These are phyloP conservation scores for Coranthus polyacanthus DNA, from an alignment of 2,797 vertebrate genomes.

Conservation along the genomic window DNA sequence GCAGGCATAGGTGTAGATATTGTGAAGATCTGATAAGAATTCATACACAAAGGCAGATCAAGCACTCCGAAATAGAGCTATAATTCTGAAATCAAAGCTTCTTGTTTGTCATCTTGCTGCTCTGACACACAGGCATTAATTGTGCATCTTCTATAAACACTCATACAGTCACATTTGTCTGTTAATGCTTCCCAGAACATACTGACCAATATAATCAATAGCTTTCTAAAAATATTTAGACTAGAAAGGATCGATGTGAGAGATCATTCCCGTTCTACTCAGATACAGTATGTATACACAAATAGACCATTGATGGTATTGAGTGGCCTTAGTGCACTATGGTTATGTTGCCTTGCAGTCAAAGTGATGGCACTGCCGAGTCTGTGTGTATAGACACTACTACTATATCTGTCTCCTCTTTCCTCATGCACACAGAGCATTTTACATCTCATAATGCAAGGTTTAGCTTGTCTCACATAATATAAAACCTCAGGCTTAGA, in stretches of 20 bases:
- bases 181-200: constrained; percentile 85
- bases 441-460: constrained; percentile 74
- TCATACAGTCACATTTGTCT: constrained; percentile 58
- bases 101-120: constrained; percentile 9
- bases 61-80: background rate
- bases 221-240: constrained; percentile 87
- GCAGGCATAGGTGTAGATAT: background rate
- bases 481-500: constrained; percentile 71
- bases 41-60: background rate
- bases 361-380: constrained; percentile 48
- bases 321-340: constrained; percentile 68
- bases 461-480: constrained; percentile 69
- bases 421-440: constrained; percentile 41
- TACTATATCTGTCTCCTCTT: constrained; percentile 61
- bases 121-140: constrained; percentile 16
- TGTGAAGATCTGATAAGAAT: background rate
- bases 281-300: constrained; percentile 74
- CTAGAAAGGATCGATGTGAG: constrained; percentile 79
- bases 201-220: constrained; percentile 80
- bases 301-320: constrained; percentile 83
- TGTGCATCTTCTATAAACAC: constrained; percentile 57
- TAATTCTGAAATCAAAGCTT: constrained; percentile 5
- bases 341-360: constrained; percentile 60
- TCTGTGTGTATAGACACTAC: constrained; percentile 36
- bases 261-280: constrained; percentile 79